A percentile compares a stretch with the other conserved stretches of the same genome.
These are phyloP conservation scores for Fringilla coelebs DNA, from an alignment of 2,797 vertebrate species.

Conservation along the genomic window DNA sequence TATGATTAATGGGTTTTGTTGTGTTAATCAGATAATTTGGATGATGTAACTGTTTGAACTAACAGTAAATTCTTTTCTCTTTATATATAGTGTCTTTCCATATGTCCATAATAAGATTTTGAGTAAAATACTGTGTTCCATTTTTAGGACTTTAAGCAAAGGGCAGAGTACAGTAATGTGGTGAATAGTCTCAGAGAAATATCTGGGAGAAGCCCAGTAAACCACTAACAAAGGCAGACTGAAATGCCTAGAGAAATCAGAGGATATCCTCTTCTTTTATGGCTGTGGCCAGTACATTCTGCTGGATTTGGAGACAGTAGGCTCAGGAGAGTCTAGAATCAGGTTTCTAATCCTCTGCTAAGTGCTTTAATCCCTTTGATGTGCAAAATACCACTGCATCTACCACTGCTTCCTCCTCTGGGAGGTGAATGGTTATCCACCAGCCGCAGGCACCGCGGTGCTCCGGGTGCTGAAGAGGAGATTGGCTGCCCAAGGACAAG, in stretches of 20 bases:
- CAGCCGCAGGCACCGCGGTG: not conserved
- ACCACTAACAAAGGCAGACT: not conserved
- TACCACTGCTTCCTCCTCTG: not conserved
- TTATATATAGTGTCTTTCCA: not conserved
- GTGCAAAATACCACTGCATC: not conserved
- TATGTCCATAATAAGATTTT: not conserved
- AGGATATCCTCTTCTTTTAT: not conserved
- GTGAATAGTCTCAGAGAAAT: not conserved
- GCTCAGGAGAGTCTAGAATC: not conserved
- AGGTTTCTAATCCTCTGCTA: slow-evolving; percentile 25
- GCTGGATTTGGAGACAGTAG: not conserved
- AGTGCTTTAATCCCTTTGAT: slow-evolving; percentile 39
- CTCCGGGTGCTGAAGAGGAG: not conserved
- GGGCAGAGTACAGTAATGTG: not conserved
- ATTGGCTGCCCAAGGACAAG: not conserved
- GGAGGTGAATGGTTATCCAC: not conserved
- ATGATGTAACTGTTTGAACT: not conserved
- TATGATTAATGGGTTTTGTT: not conserved
- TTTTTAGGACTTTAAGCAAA: slow-evolving; percentile 7
- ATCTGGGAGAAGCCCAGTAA: not conserved
- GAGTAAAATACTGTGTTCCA: not conserved
- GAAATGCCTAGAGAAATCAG: not conserved
- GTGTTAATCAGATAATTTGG: not conserved
- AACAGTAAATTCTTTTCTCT: not conserved
- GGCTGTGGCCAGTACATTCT: not conserved